Evolutionary conservation across 2,797 vertebrate genomes (phyloP), one percentile per base, ranked within the genome.

Genomic region (Linurgus olivaceus): DNA sequence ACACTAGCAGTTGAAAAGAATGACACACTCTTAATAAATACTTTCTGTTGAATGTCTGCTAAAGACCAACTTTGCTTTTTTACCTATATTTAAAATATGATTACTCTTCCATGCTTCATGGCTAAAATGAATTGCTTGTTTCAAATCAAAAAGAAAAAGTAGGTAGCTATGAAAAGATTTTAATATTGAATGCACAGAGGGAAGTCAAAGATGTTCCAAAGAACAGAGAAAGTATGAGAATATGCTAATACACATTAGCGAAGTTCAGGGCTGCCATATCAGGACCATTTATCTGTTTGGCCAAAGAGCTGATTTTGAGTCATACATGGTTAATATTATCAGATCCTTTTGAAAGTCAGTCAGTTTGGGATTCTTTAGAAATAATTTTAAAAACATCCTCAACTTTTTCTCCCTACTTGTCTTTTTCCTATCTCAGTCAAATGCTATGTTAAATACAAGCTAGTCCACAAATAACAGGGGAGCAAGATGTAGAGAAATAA

Each of bases 371-470:
- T 70, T 81, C 20, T 63, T 93, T 17, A 50, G 70, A 80, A 70
- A 50, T 31, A 63, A 19, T 29, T 44, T 0, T 6, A 44, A 47
- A 6, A 6, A 4, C 2, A 24, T 6, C 5, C 23, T 40, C 17
- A 65, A 29, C 6, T 50, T 61, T 70, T 80, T 54, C 29, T 24
- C 38, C 10, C 25, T 17, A 50, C 12, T 15, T 89, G n/a, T 51
- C 13, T 47, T 80, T 74, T 75, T 77, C 17, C 5, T 52, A 16
- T 62, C 19, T 65, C n/a, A 68, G 31, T 33, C 5, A 87, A 78
- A 50, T 17, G 13, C 23, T 51, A 38, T 19, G 11, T 70, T 63
- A 84, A 54, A 81, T 31, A 72, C 10, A 80, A 54, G 4, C 5
- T 25, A 88, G n/a, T 40, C 16, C 9, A 38, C 23, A 85, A 54